Conservation (phyloP, 92 coral and sea anemone genomes). For the Chrysogorgia sp. region DNA sequence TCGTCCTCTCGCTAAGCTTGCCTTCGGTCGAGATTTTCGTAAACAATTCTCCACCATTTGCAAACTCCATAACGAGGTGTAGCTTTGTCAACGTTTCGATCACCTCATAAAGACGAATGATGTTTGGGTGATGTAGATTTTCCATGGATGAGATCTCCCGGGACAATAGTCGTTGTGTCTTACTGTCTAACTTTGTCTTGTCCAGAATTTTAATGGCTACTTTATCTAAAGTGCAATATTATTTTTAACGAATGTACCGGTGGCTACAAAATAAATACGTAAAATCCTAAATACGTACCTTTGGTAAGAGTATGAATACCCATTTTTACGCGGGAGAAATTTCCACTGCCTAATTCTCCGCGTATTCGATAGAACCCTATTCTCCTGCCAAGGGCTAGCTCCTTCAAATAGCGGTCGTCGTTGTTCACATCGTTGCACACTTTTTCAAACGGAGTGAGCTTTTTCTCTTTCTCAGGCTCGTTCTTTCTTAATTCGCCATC, state of each 20-base stretch:
- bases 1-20: slow-evolving; percentile 80
- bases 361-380: slow-evolving; percentile 98
- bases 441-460: slow-evolving; percentile 76
- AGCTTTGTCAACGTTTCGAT: slow-evolving; percentile 94
- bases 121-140: slow-evolving; percentile 92
- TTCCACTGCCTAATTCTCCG: slow-evolving; percentile 97
- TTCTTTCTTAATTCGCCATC: slow-evolving; percentile 57
- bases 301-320: slow-evolving; percentile 91
- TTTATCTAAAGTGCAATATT: slow-evolving; percentile 74
- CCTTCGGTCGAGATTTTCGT: slow-evolving; percentile 98
- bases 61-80: slow-evolving; percentile 94
- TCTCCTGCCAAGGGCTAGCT: slow-evolving; percentile 93
- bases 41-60: slow-evolving; percentile 94
- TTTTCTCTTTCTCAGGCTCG: slow-evolving; percentile 66
- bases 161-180: slow-evolving; percentile 90
- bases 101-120: slow-evolving; percentile 92
- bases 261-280: background rate
- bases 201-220: slow-evolving; percentile 97
- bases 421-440: slow-evolving; percentile 78
- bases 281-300: slow-evolving; percentile 62
- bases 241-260: background rate
- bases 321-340: slow-evolving; percentile 99
- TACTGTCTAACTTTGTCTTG: slow-evolving; percentile 94
- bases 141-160: slow-evolving; percentile 98
- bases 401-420: slow-evolving; percentile 84